Base-by-base conservation (phyloP, 2,797 vertebrate species). In the Gephyroberyx darwinii region DNA sequence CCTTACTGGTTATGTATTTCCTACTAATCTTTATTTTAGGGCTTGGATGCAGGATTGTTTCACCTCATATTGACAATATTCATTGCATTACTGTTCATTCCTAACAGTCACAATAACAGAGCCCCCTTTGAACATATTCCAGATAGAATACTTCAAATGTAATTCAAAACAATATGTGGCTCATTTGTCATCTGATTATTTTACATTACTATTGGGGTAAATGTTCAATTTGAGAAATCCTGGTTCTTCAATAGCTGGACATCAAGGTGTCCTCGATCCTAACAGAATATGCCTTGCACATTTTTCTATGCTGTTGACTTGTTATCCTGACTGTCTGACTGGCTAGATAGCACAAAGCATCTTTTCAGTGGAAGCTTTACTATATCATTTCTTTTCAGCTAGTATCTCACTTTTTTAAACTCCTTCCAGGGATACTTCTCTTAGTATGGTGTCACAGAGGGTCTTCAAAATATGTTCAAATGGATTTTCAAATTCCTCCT, bases 381-480 rank as follows among this genome's bases (percentile, higher is more conserved):
- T 50, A 30, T 61, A 13, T 35, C 35, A 57, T 37, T 16, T 51
- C n/a, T 31, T 20, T 33, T 33, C 39, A 35, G 50, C 14, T 19
- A 5, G 30, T 14, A 6, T 22, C 33, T 37, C 52, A 16, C 10
- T 12, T 56, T 22, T 35, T 45, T 5, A 41, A 12, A 68, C 60
- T 60, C 51, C 69, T 67, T 71, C 77, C 47, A 71, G 71, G 62
- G 71, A 69, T 56, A 68, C 71, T 71, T 77, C 30, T 69, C 61
- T 73, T 67, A 72, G 55, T 80, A 43, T 82, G 60, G 55, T 69
- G 81, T 85, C 74, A 61, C 35, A 35, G 78, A 80, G 75, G 65
- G 77, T 79, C 69, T 74, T 82, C 37, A 71, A 74, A 80, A 77
- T 74, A 63, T 57, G 47, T 87, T 75, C 70, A 69, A 76, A 71